These are phyloP conservation scores for Rousettus madagascariensis DNA, from an alignment of 2,797 vertebrate genomes.

Conservation along the genomic window DNA sequence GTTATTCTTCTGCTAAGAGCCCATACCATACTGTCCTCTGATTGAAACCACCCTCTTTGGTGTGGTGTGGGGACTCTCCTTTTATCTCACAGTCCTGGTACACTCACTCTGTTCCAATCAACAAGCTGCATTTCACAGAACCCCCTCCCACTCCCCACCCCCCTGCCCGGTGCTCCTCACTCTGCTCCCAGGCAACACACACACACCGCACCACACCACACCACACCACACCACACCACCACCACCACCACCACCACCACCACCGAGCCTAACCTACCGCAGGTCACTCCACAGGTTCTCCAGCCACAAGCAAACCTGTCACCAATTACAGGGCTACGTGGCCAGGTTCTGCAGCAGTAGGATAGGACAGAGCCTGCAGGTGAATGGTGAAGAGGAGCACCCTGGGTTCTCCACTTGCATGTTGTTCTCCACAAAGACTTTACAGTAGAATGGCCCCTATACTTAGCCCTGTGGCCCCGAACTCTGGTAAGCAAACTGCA, in stretches of 20 bases:
- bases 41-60: background rate
- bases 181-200: background rate
- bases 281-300: background rate
- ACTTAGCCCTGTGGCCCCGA: background rate
- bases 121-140: background rate
- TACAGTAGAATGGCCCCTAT: background rate
- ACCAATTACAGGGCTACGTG: background rate
- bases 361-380: background rate
- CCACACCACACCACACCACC: too few relatives aligned
- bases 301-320: background rate
- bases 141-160: background rate
- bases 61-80: background rate
- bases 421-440: background rate
- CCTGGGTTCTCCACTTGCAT: background rate
- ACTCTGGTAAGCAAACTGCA: background rate
- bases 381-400: background rate
- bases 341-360: background rate
- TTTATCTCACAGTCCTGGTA: background rate
- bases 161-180: background rate
- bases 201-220: too few relatives aligned
- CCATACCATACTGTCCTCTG: background rate
- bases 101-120: background rate
- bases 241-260: too few relatives aligned
- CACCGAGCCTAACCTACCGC: too few relatives aligned
- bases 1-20: background rate